Conservation (phyloP, 2,797 vertebrate genomes). For the Sebastes minor region DNA sequence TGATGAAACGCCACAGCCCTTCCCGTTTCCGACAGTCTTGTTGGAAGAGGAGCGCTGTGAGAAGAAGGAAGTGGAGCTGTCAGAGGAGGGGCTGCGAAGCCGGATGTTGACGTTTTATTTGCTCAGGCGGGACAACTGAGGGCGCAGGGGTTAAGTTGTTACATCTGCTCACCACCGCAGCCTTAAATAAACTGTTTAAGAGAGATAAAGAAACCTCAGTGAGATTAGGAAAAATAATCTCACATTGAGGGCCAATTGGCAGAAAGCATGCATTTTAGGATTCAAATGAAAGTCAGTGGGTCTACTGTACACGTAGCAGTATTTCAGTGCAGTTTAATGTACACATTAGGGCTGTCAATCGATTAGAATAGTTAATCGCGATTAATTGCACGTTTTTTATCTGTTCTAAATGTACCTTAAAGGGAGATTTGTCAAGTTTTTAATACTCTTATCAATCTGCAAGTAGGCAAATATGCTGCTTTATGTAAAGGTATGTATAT, state of each 20-base stretch:
- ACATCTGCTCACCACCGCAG: slow-evolving; percentile 76
- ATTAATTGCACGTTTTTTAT: too few species aligned
- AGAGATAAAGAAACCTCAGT: slow-evolving; percentile 1
- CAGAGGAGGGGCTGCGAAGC: slow-evolving; percentile 65
- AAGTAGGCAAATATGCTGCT: too few species aligned
- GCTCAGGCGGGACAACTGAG: slow-evolving; percentile 79
- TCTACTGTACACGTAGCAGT: not conserved
- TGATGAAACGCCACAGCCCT: slow-evolving; percentile 28
- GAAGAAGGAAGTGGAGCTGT: slow-evolving; percentile 76
- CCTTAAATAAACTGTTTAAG: slow-evolving; percentile 27
- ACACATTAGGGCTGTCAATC: too few species aligned
- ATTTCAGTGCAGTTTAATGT: not conserved
- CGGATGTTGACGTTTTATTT: slow-evolving; percentile 86
- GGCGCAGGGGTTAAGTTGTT: slow-evolving; percentile 79
- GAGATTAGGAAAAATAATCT: not conserved
- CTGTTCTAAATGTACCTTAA: too few species aligned
- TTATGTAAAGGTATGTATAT: too few species aligned
- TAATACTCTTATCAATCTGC: too few species aligned
- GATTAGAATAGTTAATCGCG: too few species aligned
- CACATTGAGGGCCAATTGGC: not conserved
- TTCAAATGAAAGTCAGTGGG: not conserved
- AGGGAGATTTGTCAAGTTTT: too few species aligned
- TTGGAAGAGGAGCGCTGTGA: slow-evolving; percentile 50
- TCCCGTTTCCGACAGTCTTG: not conserved
- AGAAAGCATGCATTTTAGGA: not conserved